A percentile compares a stretch with the other conserved stretches of the same genome.
Conservation (phyloP, 1,140 invertebrate species). For the Cephus cinctus region DNA sequence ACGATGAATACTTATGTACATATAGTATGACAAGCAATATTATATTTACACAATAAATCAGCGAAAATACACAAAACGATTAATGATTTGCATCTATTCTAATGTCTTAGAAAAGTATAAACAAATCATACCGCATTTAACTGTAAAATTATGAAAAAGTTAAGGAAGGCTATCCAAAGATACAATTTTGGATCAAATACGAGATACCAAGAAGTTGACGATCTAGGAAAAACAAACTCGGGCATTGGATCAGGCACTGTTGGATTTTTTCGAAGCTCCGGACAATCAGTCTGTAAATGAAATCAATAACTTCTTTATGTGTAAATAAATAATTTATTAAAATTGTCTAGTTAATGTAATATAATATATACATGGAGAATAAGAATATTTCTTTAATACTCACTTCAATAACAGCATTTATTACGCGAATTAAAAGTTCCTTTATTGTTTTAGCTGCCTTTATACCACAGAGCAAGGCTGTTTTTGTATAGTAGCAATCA, state of each 20-base stretch:
- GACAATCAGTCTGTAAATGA: constrained; percentile 14
- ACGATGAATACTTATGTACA: too few species aligned
- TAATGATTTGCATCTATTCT: too few species aligned
- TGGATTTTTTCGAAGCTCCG: constrained; percentile 13
- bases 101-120: too few species aligned
- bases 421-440: constrained; percentile 30
- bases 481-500: constrained; percentile 44
- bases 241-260: constrained; percentile 13
- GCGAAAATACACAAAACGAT: too few species aligned
- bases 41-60: not conserved
- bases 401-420: constrained; percentile 31
- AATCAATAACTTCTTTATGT: too few species aligned
- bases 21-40: not conserved
- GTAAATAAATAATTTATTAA: constrained; percentile 1
- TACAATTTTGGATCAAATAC: not conserved
- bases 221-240: not conserved
- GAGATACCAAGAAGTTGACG: not conserved
- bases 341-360: not conserved
- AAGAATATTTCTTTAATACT: not conserved
- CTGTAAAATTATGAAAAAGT: not conserved
- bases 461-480: constrained; percentile 38
- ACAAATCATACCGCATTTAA: too few species aligned
- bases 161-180: not conserved
- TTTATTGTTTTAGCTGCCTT: constrained; percentile 35
- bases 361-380: not conserved